A percentile compares a stretch with the other conserved stretches of the same genome.
Conservation (phyloP, 1,140 invertebrate genomes). For the Neodiprion fabricii region DNA sequence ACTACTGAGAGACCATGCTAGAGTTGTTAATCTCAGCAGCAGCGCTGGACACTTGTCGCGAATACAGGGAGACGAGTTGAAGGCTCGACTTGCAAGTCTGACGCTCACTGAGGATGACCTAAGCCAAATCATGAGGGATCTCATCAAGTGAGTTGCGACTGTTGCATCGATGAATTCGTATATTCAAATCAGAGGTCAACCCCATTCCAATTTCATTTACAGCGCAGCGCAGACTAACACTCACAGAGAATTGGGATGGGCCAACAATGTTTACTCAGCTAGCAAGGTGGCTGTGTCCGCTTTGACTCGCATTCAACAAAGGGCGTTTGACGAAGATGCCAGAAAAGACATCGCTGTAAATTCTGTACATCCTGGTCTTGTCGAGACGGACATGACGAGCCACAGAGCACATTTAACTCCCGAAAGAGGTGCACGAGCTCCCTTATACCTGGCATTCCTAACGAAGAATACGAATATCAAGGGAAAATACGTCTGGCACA, state of each 20-base stretch:
- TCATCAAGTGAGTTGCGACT: conserved; percentile 64
- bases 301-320: conserved; percentile 71
- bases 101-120: conserved; percentile 66
- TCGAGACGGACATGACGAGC: conserved; percentile 72
- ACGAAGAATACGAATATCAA: conserved; percentile 46
- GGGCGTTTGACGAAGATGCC: conserved; percentile 63
- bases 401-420: conserved; percentile 68
- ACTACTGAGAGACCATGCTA: conserved; percentile 69
- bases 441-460: conserved; percentile 54
- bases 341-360: conserved; percentile 67
- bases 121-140: conserved; percentile 68
- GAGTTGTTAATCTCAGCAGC: conserved; percentile 80
- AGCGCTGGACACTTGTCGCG: conserved; percentile 66
- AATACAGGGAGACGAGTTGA: conserved; percentile 64
- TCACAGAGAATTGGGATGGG: conserved; percentile 68
- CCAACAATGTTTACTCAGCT: conserved; percentile 68
- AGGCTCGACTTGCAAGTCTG: conserved; percentile 61
- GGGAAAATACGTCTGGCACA: conserved; percentile 55
- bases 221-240: conserved; percentile 56
- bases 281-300: conserved; percentile 77
- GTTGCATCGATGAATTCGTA: conserved; percentile 23
- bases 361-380: conserved; percentile 68
- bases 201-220: conserved; percentile 20
- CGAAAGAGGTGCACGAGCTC: conserved; percentile 65
- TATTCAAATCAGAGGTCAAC: conserved; percentile 11